These are phyloP conservation scores for Discoglossus pictus DNA, from an alignment of 2,797 vertebrate species.

Conservation along the genomic window DNA sequence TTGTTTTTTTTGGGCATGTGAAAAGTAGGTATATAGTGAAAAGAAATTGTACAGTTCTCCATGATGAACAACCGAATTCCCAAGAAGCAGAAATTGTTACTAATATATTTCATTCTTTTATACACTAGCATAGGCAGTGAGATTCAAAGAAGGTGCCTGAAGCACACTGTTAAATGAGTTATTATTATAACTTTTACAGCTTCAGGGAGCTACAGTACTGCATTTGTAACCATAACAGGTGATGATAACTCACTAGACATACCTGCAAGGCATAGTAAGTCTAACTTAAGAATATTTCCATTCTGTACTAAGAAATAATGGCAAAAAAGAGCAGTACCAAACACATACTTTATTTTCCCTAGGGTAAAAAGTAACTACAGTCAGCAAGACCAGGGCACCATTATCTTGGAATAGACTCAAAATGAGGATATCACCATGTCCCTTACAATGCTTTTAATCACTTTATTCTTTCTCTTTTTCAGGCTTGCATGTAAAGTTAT, in stretches of 20 bases:
- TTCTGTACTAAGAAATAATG: not conserved
- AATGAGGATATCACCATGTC: too few species aligned
- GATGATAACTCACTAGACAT: conserved; percentile 15
- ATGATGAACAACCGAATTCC: conserved; percentile 2
- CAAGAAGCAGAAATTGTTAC: not conserved
- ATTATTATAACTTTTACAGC: conserved; percentile 25
- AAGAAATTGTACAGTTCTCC: not conserved
- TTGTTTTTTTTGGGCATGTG: not conserved
- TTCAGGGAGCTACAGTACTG: conserved; percentile 7
- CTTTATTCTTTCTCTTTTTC: too few species aligned
- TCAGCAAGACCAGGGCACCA: too few species aligned
- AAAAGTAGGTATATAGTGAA: not conserved
- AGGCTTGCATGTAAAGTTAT: too few species aligned
- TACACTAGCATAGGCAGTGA: not conserved
- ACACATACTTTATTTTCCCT: too few species aligned
- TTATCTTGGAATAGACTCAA: too few species aligned
- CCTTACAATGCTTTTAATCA: too few species aligned
- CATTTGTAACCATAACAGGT: conserved; percentile 12
- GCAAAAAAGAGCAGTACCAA: not conserved
- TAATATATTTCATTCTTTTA: conserved; percentile 7
- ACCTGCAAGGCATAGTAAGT: conserved; percentile 11
- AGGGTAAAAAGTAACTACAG: too few species aligned
- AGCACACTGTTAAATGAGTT: conserved; percentile 7
- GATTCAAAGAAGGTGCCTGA: conserved; percentile 12
- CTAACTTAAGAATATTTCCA: not conserved